Percentiles rank a stretch among this genome's conserved stretches.
These are phyloP conservation scores for Nemotelus pantherinus DNA, from an alignment of 2,888 invertebrate genomes.

Conservation along the genomic window DNA sequence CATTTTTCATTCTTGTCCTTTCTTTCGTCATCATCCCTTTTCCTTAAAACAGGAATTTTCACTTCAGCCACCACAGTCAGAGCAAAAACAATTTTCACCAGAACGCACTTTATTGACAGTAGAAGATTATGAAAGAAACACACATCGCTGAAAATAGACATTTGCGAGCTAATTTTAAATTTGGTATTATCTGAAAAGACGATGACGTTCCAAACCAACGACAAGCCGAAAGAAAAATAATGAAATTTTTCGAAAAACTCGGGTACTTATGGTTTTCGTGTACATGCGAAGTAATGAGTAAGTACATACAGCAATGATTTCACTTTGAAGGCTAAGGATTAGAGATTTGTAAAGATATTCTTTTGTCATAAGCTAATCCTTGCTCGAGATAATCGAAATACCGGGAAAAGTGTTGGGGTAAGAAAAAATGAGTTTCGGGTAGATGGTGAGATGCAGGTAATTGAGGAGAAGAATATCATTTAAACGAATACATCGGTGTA, in stretches of 20 bases:
- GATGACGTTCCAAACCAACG: too few relatives aligned
- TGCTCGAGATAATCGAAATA: slow-evolving; percentile 24
- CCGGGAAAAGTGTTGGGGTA: neutral
- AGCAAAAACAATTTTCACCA: slow-evolving; percentile 1
- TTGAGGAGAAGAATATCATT: neutral
- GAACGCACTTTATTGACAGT: neutral
- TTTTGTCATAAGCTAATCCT: slow-evolving; percentile 24
- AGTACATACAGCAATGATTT: slow-evolving; percentile 7
- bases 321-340: slow-evolving; percentile 11
- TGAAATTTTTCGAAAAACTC: neutral
- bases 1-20: slow-evolving; percentile 15
- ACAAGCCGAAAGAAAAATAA: neutral
- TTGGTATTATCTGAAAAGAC: too few relatives aligned
- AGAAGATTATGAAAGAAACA: neutral
- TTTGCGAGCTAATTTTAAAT: slow-evolving; percentile 5
- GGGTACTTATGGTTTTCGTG: slow-evolving; percentile 11
- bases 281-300: slow-evolving; percentile 10
- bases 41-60: slow-evolving; percentile 15
- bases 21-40: neutral
- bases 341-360: neutral
- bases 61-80: neutral
- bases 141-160: neutral
- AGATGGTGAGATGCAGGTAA: neutral
- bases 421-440: neutral
- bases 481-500: neutral